phyloP scores from a whole-genome alignment of 2,888 invertebrate species.

The Sesamia inferens region DNA sequence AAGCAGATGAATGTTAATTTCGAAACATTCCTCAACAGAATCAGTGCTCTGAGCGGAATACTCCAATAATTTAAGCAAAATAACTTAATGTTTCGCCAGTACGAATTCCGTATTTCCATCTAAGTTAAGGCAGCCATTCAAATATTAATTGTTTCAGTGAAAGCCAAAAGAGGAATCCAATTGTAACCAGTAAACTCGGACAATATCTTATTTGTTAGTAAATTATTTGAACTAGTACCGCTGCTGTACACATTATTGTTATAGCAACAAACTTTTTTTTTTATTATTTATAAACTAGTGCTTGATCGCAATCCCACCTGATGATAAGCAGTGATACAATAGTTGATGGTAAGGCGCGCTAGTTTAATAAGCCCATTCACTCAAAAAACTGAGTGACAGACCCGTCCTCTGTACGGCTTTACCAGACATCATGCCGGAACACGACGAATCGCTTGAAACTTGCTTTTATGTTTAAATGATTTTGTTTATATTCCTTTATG shows the following conservation, averaged over 20 bases:
- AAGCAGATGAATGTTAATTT: slow-evolving; percentile 27
- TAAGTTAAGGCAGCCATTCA: background rate
- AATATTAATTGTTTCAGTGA: background rate
- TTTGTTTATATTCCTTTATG: background rate
- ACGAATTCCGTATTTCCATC: background rate
- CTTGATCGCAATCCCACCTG: too few species aligned
- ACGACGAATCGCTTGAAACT: too few species aligned
- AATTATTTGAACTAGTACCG: background rate
- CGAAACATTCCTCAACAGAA: slow-evolving; percentile 14
- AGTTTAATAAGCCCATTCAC: too few species aligned
- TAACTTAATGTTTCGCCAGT: slow-evolving; percentile 11
- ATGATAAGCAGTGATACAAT: too few species aligned
- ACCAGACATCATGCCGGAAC: too few species aligned
- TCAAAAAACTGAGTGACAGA: too few species aligned
- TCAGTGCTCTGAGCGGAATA: too few species aligned
- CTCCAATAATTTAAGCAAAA: slow-evolving; percentile 2
- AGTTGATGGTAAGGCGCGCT: too few species aligned
- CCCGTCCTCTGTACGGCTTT: too few species aligned
- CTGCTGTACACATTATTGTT: background rate
- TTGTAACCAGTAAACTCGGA: background rate
- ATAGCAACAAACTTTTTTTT: too few species aligned
- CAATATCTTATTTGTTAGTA: background rate
- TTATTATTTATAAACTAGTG: too few species aligned
- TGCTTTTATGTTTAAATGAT: background rate
- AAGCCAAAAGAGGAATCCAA: background rate